Evolutionary conservation across 2,113 vertebrate species (phyloP), one percentile per base, ranked within the genome.

Genomic region (Salminus brasiliensis): DNA sequence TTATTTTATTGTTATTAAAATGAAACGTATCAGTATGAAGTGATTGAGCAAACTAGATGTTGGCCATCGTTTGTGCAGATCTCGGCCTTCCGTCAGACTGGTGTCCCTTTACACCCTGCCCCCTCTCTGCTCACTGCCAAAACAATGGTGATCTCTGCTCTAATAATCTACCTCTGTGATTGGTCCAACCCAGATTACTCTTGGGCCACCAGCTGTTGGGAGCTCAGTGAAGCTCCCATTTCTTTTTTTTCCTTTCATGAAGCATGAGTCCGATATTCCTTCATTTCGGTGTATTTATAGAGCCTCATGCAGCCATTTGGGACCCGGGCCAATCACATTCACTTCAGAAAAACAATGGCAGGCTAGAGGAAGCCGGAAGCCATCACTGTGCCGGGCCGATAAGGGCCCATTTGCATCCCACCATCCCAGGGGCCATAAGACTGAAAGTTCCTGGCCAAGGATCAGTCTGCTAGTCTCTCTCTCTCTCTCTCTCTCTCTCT

Each of bases 141-240:
- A 78, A 78, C 78, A 75, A 81, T 75, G 66, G 62, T 82, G 82
- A 83, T 80, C 85, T 83, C 76, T 85, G 76, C 84, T 87, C 80
- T 65, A 81, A 68, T 87, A 88, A 88, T 87, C 84, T 84, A 76
- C 74, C 67, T 32, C 69, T 27, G 75, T 30, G 80, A 85, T 84
- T 84, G 80, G 82, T 84, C 77, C 52, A 43, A 75, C 76, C 83
- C 70, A 78, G 81, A 88, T 84, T 83, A 83, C 82, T 84, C 71
- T 76, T 47, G 81, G 83, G 85, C 85, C 65, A 65, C 84, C 87
- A 88, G 85, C 87, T 88, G 87, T 86, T 74, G 55, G 74, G 72
- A 71, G 81, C 83, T 79, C 39, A 73, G 74, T 60, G 47, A 83
- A 82, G 85, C 76, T n/a, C n/a, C n/a, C n/a, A n/a, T 80, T 88